Base-by-base conservation (phyloP, 1,140 invertebrate genomes). In the Mamestra configurata region DNA sequence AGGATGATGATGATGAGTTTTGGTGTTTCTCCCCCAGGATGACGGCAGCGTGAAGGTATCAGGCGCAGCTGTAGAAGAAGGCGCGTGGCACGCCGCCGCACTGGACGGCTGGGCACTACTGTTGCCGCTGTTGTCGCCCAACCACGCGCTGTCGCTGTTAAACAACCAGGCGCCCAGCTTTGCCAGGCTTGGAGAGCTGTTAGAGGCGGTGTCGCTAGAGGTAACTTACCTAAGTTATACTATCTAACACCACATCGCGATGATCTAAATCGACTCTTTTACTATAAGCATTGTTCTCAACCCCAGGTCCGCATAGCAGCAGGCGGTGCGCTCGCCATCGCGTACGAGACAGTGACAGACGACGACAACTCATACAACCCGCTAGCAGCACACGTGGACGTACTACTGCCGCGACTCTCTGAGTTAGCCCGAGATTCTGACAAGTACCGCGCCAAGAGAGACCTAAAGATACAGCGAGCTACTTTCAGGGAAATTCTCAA, bases 401-500 rank as follows among this genome's bases (percentile, higher is more conserved):
- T 91, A 11, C 95, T 97, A 59, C 88, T 97, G 13, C 96, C 66
- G 96, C 96, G 73, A 92, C 96, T 99, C 27, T 97, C 96, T 53
- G 96, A 97, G 84, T 95, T 99, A 70, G 98, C 98, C 8, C 98
- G 98, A 0, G 99, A 99, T 94, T 98, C 98, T 11, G 97, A 98
- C 88, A 99, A 99, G 95, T 98, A 97, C 90, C 96, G 98, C 71
- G 98, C 98, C 7, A 99, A 99, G 91, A 98, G 98, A 85, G 98
- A 99, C 93, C 96, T 98, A 27, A 98, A 98, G 93, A 96, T 98
- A 80, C 99, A 99, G 90, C 95, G 98, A 6, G 98, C 98, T 13
- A 98, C 97, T 82, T 99, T 99, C 94, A 95, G 99, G 66, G 98
- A 99, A 91, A 96, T 97, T 51, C 88, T 97, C 31, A 95, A 96